These are phyloP conservation scores for Polypterus senegalus DNA, from an alignment of 2,113 vertebrate species.

Conservation along the genomic window DNA sequence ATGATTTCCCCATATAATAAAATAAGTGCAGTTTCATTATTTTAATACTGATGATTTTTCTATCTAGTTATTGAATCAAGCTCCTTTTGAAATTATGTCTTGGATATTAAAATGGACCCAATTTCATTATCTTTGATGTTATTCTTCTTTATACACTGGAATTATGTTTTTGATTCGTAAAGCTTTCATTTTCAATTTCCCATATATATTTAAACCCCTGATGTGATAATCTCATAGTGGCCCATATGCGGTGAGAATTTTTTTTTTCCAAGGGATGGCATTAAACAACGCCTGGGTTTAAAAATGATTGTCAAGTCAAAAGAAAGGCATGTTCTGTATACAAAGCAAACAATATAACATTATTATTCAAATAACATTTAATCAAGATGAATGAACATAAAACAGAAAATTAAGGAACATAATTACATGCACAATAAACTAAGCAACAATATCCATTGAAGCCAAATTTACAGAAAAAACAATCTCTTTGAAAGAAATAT, in stretches of 20 bases:
- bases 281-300: too few species aligned
- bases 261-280: neutral
- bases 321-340: too few species aligned
- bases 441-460: too few species aligned
- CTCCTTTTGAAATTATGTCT: constrained; percentile 26
- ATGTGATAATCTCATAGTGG: constrained; percentile 40
- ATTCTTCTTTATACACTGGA: constrained; percentile 22
- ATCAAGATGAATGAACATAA: too few species aligned
- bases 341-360: too few species aligned
- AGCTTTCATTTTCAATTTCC: constrained; percentile 33
- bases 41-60: constrained; percentile 22
- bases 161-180: constrained; percentile 15
- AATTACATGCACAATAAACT: too few species aligned
- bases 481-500: too few species aligned
- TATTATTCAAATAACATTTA: too few species aligned
- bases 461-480: too few species aligned
- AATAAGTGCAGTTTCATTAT: constrained; percentile 28
- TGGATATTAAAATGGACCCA: constrained; percentile 36
- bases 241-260: constrained; percentile 32
- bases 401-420: too few species aligned
- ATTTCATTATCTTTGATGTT: constrained; percentile 39
- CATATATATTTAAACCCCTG: constrained; percentile 25
- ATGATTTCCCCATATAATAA: constrained; percentile 3
- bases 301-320: too few species aligned
- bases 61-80: constrained; percentile 15